Percentiles rank a stretch among this genome's conserved stretches.
phyloP scores from a whole-genome alignment of 2,797 vertebrate genomes.

The Macropodus opercularis region DNA sequence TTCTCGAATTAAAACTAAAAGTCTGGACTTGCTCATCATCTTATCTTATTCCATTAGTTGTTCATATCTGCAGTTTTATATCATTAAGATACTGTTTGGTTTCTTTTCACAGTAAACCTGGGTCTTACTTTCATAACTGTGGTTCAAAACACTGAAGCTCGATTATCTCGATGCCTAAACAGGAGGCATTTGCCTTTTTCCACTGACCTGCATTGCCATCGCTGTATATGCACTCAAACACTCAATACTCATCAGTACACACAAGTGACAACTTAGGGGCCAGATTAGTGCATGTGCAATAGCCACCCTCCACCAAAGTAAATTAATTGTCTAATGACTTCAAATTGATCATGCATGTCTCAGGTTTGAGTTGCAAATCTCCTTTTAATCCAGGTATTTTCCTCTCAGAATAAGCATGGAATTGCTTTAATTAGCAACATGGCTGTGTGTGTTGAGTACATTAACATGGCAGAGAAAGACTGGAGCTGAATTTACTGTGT shows the following conservation, averaged over 20 bases:
- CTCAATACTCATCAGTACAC: constrained; percentile 75
- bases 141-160: background rate
- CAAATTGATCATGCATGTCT: constrained; percentile 80
- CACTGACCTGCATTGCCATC: constrained; percentile 41
- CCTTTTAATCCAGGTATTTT: constrained; percentile 79
- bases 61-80: too few species aligned
- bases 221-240: constrained; percentile 63
- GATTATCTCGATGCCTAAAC: constrained; percentile 36
- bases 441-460: constrained; percentile 60
- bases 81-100: too few species aligned
- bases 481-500: constrained; percentile 63
- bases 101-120: background rate
- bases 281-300: constrained; percentile 70
- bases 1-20: too few species aligned
- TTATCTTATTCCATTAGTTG: too few species aligned
- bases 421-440: constrained; percentile 80
- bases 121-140: constrained; percentile 9
- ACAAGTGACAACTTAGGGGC: constrained; percentile 65
- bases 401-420: constrained; percentile 74
- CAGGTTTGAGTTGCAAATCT: constrained; percentile 80
- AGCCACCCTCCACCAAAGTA: constrained; percentile 75
- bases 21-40: too few species aligned
- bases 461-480: constrained; percentile 70
- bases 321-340: constrained; percentile 80
- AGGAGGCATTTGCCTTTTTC: constrained; percentile 41